Conservation (phyloP, 2,113 vertebrate species). For the Corynorhinus townsendii region DNA sequence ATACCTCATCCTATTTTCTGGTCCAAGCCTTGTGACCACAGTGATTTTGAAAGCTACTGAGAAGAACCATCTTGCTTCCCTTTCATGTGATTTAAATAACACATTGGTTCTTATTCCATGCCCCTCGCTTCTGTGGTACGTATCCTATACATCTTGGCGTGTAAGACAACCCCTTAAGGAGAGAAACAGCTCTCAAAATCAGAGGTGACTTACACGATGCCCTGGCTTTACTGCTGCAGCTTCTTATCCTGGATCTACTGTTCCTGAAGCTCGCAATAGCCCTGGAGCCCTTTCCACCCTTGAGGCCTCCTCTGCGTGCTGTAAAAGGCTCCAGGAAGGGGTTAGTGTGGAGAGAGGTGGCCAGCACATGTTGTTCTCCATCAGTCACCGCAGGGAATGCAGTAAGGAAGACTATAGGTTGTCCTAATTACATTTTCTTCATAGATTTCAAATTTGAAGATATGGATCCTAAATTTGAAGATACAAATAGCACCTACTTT, state of each 20-base stretch:
- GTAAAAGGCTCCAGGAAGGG: not conserved
- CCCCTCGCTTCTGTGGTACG: not conserved
- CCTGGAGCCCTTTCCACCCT: not conserved
- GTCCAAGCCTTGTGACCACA: conserved; percentile 36
- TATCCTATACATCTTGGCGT: not conserved
- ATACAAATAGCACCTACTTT: not conserved
- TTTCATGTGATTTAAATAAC: conserved; percentile 14
- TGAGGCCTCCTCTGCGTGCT: not conserved
- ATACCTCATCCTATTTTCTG: conserved; percentile 26
- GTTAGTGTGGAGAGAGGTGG: not conserved
- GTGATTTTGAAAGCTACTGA: conserved; percentile 59
- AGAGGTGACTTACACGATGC: not conserved
- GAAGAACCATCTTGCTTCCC: conserved; percentile 8
- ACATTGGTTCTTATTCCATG: not conserved
- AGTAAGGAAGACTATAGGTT: not conserved
- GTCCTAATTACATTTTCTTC: conserved; percentile 4
- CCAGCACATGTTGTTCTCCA: not conserved
- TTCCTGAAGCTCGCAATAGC: not conserved
- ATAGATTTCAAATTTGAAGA: not conserved
- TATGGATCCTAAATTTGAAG: conserved; percentile 6
- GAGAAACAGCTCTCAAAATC: conserved; percentile 5
- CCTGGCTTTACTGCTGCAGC: not conserved
- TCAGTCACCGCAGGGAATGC: not conserved
- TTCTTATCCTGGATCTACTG: not conserved
- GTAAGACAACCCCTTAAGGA: not conserved